Conservation (phyloP, 2,113 vertebrate genomes). For the Dromaius novaehollandiae region DNA sequence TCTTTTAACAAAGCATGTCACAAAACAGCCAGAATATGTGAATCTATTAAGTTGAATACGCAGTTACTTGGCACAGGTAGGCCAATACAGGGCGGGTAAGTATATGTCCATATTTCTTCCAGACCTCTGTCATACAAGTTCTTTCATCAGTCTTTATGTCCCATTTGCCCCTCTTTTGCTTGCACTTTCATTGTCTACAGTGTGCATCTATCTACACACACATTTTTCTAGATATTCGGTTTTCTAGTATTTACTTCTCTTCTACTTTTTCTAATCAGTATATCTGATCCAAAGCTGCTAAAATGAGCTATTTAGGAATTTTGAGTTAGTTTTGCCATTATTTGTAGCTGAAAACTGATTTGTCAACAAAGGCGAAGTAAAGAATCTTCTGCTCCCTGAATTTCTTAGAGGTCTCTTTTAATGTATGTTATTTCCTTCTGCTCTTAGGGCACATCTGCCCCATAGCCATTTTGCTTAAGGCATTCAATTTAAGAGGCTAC, state of each 20-base stretch:
- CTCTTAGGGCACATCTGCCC: neutral
- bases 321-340: neutral
- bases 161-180: neutral
- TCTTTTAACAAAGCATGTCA: neutral
- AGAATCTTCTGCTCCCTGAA: neutral
- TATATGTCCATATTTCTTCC: neutral
- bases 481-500: neutral
- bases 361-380: neutral
- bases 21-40: accelerated
- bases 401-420: neutral
- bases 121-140: neutral
- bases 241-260: neutral
- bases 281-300: neutral
- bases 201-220: neutral
- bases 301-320: neutral
- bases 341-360: neutral
- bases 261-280: neutral
- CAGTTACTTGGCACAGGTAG: neutral
- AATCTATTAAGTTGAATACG: neutral
- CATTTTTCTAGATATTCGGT: neutral
- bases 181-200: neutral
- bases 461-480: neutral
- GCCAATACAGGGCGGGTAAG: neutral
- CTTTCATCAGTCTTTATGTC: neutral
- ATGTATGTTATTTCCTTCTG: neutral